Evolutionary conservation across 2,797 vertebrate genomes (phyloP), one percentile per base, ranked within the genome.

Genomic region (Jordanella pulchra): DNA sequence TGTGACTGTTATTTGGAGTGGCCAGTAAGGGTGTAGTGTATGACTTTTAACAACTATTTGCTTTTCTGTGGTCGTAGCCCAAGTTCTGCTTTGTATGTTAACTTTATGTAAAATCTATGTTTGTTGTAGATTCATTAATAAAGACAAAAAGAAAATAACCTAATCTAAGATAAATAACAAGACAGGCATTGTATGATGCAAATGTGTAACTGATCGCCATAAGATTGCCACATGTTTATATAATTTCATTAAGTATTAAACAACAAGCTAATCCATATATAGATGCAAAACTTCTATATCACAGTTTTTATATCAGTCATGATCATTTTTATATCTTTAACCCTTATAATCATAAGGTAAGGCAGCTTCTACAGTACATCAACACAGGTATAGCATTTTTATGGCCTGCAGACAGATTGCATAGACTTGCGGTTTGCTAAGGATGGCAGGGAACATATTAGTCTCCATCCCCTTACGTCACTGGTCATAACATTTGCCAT

Each of bases 401-500:
- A 89, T 67, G 71, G 63, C 74, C 76, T 39, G 77, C 73, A 79
- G 83, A 86, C 77, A 69, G 84, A 89, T 87, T 87, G 86, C 67
- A 45, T 65, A 30, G 81, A 86, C 89, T 66, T 67, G 81, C 9
- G 79, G 78, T 89, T 91, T 84, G 80, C 83, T 65, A 82, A 87
- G 82, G 86, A 79, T 81, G 84, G 86, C 84, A 69, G 67, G 68
- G 77, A 84, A 65, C 69, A 21, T 82, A 87, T 90, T 85, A 73
- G 88, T 90, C 91, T 89, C 87, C 81, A 85, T 90, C 87, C 86
- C 82, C 77, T 90, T 89, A 92, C 84, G 85, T 92, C 91, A 91
- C 78, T 81, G 87, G 85, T 87, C 83, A 89, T 92, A 91, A 92
- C 89, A 84, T 88, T 84, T 84, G 87, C 87, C 88, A 92, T 92